Conservation (phyloP, 2,888 invertebrate species). For the Myathropa florea region DNA sequence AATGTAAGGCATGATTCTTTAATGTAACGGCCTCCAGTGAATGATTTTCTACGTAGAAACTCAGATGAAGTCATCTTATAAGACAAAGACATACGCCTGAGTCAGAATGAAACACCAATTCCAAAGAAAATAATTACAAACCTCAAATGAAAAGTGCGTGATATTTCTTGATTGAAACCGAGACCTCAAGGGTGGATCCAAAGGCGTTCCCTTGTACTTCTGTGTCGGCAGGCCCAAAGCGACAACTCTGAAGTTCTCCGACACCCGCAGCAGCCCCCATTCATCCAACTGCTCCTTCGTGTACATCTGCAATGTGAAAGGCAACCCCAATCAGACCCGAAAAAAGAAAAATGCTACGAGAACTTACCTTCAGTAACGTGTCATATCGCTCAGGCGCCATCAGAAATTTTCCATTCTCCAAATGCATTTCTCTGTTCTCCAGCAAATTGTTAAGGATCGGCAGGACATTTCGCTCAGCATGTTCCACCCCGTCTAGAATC, state of each 20-base stretch:
- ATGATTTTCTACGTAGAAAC: too few relatives aligned
- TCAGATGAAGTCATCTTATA: too few relatives aligned
- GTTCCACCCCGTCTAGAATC: constrained; percentile 97
- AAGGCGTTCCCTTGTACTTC: constrained; percentile 93
- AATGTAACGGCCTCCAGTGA: too few relatives aligned
- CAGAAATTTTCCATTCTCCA: constrained; percentile 97
- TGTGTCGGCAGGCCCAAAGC: constrained; percentile 96
- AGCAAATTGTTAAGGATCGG: constrained; percentile 97
- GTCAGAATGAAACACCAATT: too few relatives aligned
- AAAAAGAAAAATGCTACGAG: not conserved
- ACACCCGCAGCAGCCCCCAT: constrained; percentile 95
- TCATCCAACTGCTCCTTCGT: constrained; percentile 88
- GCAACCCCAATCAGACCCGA: constrained; percentile 19
- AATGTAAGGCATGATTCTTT: too few relatives aligned
- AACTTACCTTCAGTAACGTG: constrained; percentile 88
- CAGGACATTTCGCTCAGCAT: constrained; percentile 97
- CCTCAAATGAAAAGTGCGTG: constrained; percentile 78
- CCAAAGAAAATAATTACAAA: not conserved
- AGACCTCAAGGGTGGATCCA: constrained; percentile 97
- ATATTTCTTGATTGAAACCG: constrained; percentile 96
- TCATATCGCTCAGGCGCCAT: constrained; percentile 95
- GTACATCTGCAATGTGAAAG: constrained; percentile 84
- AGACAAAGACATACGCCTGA: too few relatives aligned
- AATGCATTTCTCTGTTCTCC: constrained; percentile 98
- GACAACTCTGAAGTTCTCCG: constrained; percentile 95